These are phyloP conservation scores for Actinia equina DNA, from an alignment of 64 coral and sea anemone species.

Conservation along the genomic window DNA sequence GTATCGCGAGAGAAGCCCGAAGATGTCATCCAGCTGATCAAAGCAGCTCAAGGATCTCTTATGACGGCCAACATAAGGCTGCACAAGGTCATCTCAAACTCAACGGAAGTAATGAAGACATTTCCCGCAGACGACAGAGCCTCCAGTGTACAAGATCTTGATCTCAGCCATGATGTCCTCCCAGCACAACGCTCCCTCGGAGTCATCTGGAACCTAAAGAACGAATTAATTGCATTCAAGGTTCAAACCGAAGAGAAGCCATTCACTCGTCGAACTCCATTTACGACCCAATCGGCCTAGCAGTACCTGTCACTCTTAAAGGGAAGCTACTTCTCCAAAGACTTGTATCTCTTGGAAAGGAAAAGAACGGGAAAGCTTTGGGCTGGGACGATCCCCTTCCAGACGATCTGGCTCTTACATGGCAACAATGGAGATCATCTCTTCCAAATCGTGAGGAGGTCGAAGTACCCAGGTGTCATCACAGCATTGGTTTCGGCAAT, in stretches of 20 bases:
- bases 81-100: no score
- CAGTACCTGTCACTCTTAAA: no score
- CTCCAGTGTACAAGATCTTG: background rate
- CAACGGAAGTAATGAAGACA: no score
- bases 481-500: constrained; percentile 4
- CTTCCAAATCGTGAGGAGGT: background rate
- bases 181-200: constrained; percentile 21
- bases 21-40: no score
- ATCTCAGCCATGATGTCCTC: background rate
- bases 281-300: no score
- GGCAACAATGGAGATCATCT: constrained; percentile 41
- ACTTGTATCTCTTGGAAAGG: constrained; percentile 33
- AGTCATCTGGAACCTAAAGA: constrained; percentile 8
- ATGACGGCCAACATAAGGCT: no score
- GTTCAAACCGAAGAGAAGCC: background rate
- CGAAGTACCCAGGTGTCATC: constrained; percentile 43
- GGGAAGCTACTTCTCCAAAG: background rate
- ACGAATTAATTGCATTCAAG: constrained; percentile 25
- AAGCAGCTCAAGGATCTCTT: no score
- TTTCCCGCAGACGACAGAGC: no score
- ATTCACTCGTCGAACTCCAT: no score
- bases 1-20: no score
- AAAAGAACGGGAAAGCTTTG: constrained; percentile 7
- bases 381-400: constrained; percentile 56
- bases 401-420: background rate